Conservation (phyloP, 2,797 vertebrate genomes). For the Trachops cirrhosus region DNA sequence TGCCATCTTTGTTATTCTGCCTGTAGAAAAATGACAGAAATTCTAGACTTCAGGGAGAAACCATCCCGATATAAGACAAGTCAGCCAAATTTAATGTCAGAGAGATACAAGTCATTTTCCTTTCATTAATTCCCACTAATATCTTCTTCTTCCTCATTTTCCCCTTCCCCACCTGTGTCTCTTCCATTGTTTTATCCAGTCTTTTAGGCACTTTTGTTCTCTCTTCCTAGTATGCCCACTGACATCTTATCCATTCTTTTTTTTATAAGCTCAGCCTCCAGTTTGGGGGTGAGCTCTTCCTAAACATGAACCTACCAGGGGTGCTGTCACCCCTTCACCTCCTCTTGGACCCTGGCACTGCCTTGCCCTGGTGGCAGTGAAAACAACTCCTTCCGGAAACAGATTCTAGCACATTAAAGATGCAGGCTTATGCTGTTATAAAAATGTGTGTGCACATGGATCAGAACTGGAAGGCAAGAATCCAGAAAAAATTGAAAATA, state of each 20-base stretch:
- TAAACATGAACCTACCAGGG: not conserved
- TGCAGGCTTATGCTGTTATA: not conserved
- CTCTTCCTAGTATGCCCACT: not conserved
- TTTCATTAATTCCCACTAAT: not conserved
- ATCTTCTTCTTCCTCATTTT: not conserved
- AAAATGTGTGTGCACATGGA: not conserved
- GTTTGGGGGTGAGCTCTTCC: not conserved
- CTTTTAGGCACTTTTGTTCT: not conserved
- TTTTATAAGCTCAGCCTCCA: not conserved
- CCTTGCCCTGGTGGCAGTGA: not conserved
- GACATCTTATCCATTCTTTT: not conserved
- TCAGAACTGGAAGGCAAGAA: not conserved
- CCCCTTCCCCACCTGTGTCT: not conserved
- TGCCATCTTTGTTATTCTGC: not conserved
- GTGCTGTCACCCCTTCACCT: accelerated
- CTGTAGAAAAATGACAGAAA: not conserved
- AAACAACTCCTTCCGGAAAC: not conserved
- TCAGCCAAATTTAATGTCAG: not conserved
- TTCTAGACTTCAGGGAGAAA: not conserved
- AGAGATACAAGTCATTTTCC: not conserved
- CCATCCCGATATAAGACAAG: not conserved
- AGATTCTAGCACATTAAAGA: not conserved
- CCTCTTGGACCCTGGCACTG: not conserved
- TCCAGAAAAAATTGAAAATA: not conserved
- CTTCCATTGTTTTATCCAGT: not conserved